phyloP scores from a whole-genome alignment of 30 jellyfish, hydroid and myxozoan genomes.

The Aurelia coerulea region DNA sequence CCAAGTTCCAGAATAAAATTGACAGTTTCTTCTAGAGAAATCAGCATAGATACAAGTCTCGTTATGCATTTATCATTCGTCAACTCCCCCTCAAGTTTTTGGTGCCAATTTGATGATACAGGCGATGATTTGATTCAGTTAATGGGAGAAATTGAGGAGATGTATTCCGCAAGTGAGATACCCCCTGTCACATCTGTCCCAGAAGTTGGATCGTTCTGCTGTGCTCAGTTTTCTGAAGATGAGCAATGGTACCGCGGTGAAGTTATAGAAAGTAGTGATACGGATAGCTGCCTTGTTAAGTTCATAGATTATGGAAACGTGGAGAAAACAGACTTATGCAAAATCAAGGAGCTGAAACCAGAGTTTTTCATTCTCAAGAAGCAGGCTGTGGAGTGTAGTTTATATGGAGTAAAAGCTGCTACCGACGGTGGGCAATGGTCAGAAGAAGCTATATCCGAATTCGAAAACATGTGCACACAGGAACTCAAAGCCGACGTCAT shows the following conservation, averaged over 20 bases:
- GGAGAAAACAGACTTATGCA: constrained; percentile 25
- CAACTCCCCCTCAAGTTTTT: constrained; percentile 44
- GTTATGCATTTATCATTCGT: constrained; percentile 43
- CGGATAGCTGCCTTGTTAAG: constrained; percentile 23
- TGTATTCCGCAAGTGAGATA: not conserved
- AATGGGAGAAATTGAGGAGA: constrained; percentile 27
- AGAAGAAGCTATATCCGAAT: constrained; percentile 52
- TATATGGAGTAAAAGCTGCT: constrained; percentile 63
- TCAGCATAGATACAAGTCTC: constrained; percentile 8
- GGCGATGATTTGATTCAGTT: constrained; percentile 31
- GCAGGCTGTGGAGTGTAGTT: constrained; percentile 65
- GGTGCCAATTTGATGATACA: constrained; percentile 62
- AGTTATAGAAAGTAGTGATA: constrained; percentile 15
- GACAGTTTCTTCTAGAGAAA: not conserved
- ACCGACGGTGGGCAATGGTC: constrained; percentile 41
- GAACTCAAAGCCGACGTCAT: constrained; percentile 42
- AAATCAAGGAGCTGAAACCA: constrained; percentile 28
- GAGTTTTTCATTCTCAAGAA: constrained; percentile 23
- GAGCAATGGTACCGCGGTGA: constrained; percentile 78
- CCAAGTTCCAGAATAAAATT: constrained; percentile 1
- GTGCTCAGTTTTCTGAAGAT: constrained; percentile 58
- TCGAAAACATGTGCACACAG: constrained; percentile 56
- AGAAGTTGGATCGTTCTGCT: constrained; percentile 46
- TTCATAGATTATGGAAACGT: constrained; percentile 80
- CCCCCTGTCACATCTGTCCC: constrained; percentile 11